Evolutionary conservation across 2,113 vertebrate genomes (phyloP).

Genomic region (Perca schrenkii): DNA sequence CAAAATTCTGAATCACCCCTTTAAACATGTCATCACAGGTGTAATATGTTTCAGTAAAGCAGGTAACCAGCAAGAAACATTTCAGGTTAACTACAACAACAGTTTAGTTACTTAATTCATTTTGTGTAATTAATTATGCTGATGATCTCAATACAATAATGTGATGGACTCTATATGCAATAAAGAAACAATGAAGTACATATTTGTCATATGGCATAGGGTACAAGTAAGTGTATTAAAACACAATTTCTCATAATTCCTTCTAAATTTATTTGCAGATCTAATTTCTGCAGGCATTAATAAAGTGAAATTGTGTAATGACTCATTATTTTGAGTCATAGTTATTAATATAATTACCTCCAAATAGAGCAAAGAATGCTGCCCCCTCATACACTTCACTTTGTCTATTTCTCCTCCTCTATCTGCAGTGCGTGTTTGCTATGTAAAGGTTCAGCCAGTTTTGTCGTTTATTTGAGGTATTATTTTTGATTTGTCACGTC

Average conservation of each 20-base stretch:
- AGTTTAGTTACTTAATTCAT: too few relatives aligned
- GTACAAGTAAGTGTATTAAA: too few relatives aligned
- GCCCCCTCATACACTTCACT: neutral
- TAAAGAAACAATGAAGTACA: too few relatives aligned
- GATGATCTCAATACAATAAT: too few relatives aligned
- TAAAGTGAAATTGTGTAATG: neutral
- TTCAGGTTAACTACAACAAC: too few relatives aligned
- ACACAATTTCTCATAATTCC: neutral
- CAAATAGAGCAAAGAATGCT: neutral
- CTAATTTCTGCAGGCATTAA: neutral
- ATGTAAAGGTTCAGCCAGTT: neutral
- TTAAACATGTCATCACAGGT: too few relatives aligned
- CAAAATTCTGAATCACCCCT: too few relatives aligned
- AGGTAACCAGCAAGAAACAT: too few relatives aligned
- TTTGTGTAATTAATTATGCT: too few relatives aligned
- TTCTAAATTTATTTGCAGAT: neutral
- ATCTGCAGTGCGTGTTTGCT: neutral
- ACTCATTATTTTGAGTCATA: neutral
- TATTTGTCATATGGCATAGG: too few relatives aligned
- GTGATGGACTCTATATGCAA: too few relatives aligned
- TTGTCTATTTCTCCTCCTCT: neutral
- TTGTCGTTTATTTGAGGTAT: neutral
- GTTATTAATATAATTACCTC: neutral
- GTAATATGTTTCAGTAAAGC: too few relatives aligned
- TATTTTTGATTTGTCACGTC: neutral